Conservation (phyloP, 2,797 vertebrate species). For the Microhierax caerulescens region DNA sequence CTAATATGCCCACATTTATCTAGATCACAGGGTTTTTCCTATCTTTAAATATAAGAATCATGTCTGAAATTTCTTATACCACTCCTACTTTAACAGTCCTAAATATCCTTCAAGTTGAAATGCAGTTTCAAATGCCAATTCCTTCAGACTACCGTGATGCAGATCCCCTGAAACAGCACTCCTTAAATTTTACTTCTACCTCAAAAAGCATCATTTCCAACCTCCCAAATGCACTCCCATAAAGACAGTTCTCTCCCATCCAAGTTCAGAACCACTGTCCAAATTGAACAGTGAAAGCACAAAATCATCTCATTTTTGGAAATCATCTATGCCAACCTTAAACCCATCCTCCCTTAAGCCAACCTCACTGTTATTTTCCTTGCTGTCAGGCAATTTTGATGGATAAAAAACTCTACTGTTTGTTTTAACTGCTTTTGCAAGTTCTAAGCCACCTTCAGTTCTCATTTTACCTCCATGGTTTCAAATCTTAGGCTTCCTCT, state of each 20-base stretch:
- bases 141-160: neutral
- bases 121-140: neutral
- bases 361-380: neutral
- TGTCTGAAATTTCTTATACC: neutral
- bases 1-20: neutral
- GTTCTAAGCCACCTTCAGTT: neutral
- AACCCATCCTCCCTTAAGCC: neutral
- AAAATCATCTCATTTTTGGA: neutral
- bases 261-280: neutral
- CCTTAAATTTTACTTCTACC: neutral
- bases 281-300: neutral
- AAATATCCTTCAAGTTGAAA: slow-evolving; percentile 8
- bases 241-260: neutral
- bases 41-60: neutral
- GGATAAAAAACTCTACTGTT: neutral
- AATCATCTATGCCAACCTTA: neutral
- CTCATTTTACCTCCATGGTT: neutral
- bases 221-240: neutral
- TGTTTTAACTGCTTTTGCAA: neutral
- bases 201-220: neutral
- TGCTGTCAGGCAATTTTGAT: neutral
- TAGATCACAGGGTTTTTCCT: neutral
- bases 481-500: neutral
- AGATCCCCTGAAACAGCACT: neutral
- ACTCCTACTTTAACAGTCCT: neutral